Evolutionary conservation across 2,888 invertebrate species (phyloP), one percentile per base, ranked within the genome.

Genomic region (Spialia ferax): DNA sequence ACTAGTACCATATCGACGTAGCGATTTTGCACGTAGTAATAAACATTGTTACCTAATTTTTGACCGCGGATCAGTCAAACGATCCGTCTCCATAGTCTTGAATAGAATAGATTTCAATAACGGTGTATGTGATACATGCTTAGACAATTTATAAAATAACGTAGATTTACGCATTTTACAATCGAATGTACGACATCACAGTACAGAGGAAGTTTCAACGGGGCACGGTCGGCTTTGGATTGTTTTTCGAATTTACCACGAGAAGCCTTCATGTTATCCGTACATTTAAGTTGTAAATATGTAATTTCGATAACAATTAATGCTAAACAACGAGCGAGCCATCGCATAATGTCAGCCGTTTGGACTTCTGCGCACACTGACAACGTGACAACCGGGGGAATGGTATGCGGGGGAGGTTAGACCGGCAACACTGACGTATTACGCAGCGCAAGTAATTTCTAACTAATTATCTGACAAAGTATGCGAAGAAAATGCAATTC

Each of bases 281-380:
- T 88, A 86, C 83, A 84, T 87, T 89, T 84, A 77, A 84, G 89
- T 87, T 92, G 89, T 93, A 90, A 89, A 90, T 91, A 91, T 86
- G 84, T 89, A 86, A 85, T 86, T 87, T 88, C 83, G 83, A 83
- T 86, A 84, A 85, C 86, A 85, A 87, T 86, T 83, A 85, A 88
- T 87, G 89, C 87, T 88, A 83, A 82, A 84, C 86, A 87, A 91
- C 86, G 88, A 88, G 88, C 87, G 84, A 86, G 85, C 85, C 86
- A 82, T 87, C 83, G 84, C 84, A 80, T 80, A 77, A 73, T 82
- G 83, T 82, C 81, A 86, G 88, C 88, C 87, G 86, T 79, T 79
- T 79, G 87, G 87, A 91, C 91, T 92, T 92, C 92, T 92, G 91
- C 88, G 88, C 91, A 91, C 85, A 86, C 85, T 77, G n/a, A n/a